These are phyloP conservation scores for Homarus americanus DNA, from an alignment of 1,140 invertebrate species.

Conservation along the genomic window DNA sequence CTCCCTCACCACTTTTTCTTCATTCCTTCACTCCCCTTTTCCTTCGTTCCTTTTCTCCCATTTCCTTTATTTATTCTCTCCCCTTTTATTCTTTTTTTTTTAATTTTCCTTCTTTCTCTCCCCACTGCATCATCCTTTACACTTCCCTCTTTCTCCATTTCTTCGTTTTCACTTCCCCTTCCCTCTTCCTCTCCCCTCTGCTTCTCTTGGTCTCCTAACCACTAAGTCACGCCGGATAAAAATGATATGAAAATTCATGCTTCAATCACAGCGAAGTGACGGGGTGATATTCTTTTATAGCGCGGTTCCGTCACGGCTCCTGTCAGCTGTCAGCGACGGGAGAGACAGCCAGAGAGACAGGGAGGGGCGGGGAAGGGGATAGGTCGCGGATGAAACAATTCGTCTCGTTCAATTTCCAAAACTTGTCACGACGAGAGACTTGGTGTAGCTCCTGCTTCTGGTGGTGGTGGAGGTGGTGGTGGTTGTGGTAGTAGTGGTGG, in stretches of 20 bases:
- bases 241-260: constrained; percentile 4
- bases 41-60: neutral
- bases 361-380: neutral
- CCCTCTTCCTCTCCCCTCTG: neutral
- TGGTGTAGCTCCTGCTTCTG: no score
- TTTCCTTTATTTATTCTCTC: neutral
- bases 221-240: constrained; percentile 23
- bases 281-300: constrained; percentile 8
- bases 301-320: neutral
- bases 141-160: neutral
- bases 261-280: neutral
- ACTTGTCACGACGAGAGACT: neutral
- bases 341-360: neutral
- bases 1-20: neutral
- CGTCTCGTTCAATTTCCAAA: constrained; percentile 13
- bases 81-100: constrained; percentile 7
- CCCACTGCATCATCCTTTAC: neutral
- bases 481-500: no score
- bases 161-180: neutral
- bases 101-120: neutral
- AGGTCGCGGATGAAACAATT: constrained; percentile 21
- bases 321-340: constrained; percentile 5
- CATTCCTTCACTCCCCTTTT: neutral
- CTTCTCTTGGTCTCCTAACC: neutral
- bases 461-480: no score